Evolutionary conservation across 2,113 vertebrate genomes (phyloP), one percentile per base, ranked within the genome.

Genomic region (Nyctereutes procyonoides): DNA sequence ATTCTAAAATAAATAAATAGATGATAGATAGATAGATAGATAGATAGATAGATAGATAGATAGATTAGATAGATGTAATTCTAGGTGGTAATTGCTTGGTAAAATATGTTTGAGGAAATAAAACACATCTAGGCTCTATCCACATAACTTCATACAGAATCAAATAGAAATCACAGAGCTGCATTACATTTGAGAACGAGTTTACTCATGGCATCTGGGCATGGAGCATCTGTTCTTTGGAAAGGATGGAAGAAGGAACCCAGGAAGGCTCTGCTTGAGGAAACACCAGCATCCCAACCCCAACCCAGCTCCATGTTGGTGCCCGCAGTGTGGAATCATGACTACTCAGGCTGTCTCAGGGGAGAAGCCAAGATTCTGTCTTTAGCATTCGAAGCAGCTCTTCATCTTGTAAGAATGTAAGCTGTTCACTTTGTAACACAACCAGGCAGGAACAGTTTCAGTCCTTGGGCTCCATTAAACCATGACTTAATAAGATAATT

Each of bases 331-430:
- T 97, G 97, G 90, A 74, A 76, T 88, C 58, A 90, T 94, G 93
- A 86, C 76, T 79, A 38, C 24, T 82, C 30, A 94, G 93, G 16
- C 88, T 58, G 79, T 56, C 83, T 93, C 74, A 16, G 65, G 88
- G 51, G 65, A 56, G 9, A 93, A 97, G 97, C 97, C 98, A 98
- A 97, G 97, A 93, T 90, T 97, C 65, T 94, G 90, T 96, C 88
- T 84, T 77, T 82, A 93, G 77, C n/a, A 93, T 97, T 97, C 88
- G 63, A 38, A 97, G 63, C 74, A 97, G 84, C 74, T 97, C 97
- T 98, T 98, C 88, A 76, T 93, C 81, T 97, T 92, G 62, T 89
- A 96, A 53, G 96, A 96, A 97, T 51, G 63, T 88, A 82, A 93
- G 73, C 56, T 92, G 98, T 86, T 97, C 94, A 76, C 94, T 98